Evolutionary conservation across 1,140 invertebrate species (phyloP), one percentile per base, ranked within the genome.

Genomic region (Triops longicaudatus): DNA sequence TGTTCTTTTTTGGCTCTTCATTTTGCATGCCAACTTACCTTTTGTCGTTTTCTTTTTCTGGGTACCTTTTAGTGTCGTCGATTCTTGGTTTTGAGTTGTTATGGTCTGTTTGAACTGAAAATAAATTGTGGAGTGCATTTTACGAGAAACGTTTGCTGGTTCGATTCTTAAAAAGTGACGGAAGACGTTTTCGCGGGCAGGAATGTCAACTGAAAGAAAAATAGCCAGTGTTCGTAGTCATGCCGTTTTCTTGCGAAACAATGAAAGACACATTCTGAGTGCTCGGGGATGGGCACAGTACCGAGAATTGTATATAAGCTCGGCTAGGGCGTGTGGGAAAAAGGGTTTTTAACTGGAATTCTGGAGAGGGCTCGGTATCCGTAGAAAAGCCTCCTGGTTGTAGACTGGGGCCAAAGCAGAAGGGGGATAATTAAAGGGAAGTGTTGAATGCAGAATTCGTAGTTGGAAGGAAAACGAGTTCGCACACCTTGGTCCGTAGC

Each of bases 241-340:
- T n/a, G 50, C 50, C 50, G 50, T 63, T 63, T 63, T 63, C 50
- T 63, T 63, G 50, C 50, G 50, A 63, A 63, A 63, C 50, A 63
- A 63, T 63, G 50, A 63, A 63, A 3, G 50, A 63, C 50, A 22
- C 7, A 4, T 63, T 63, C 50, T 63, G 50, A 22, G 22, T 63
- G 50, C 50, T 0, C 50, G 22, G 22, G 50, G 22, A 63, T 63
- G 50, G 50, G 50, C 50, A 22, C 50, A 63, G 50, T 63, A 63
- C 50, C 50, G 50, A 63, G 50, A 63, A 63, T 17, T 63, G 50
- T 63, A 14, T 63, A 63, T 63, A 63, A 22, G n/a, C 50, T 63
- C 50, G 50, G 17, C 5, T 6, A 63, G 22, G 50, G 50, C 50
- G n/a, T 22, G 50, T 22, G 10, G 14, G 22, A 63, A 10, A 17